Evolutionary conservation across 1,140 invertebrate genomes (phyloP), one percentile per base, ranked within the genome.

Genomic region (Choristoneura fumiferana): DNA sequence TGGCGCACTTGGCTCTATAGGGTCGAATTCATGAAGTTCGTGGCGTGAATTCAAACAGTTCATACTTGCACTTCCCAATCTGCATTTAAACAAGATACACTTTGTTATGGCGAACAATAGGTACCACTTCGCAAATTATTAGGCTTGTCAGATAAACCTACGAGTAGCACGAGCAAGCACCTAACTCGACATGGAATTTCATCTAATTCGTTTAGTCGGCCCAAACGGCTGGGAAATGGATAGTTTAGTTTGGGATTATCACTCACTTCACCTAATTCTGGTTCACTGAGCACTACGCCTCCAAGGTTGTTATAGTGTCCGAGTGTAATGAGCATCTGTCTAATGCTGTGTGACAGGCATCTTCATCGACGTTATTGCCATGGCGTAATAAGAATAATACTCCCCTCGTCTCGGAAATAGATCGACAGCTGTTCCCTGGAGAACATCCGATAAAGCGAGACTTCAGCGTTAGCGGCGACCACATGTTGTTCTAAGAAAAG

Each of bases 361-460:
- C 43, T 38, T 54, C 13, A 34, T 39, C 49, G 56, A 53, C 45
- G 54, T 57, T 43, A 37, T 17, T 58, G 59, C 14, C 40, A 57
- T n/a, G n/a, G 34, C 54, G 33, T 45, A 3, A 35, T 45, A 29
- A 66, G 38, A 76, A 72, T 49, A 72, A 63, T 52, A 62, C 69
- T 75, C 77, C 76, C 72, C 73, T 70, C 67, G 65, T 63, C 62
- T 73, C 78, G 68, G 73, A 86, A 86, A 85, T 86, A 84, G 76
- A 75, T 76, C 72, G 79, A 84, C 85, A 88, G 85, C 82, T 84
- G 84, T 85, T 78, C 62, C 63, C 66, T 65, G 54, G 56, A 65
- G 70, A 76, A 77, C 77, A 77, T 76, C 73, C 76, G 65, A 77
- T 77, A 78, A 76, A 71, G 69, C 58, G 60, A 57, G 67, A 75